Percentiles rank a stretch among this genome's conserved stretches.
Conservation (phyloP, 2,888 invertebrate species). For the Dendrolimus pini region DNA sequence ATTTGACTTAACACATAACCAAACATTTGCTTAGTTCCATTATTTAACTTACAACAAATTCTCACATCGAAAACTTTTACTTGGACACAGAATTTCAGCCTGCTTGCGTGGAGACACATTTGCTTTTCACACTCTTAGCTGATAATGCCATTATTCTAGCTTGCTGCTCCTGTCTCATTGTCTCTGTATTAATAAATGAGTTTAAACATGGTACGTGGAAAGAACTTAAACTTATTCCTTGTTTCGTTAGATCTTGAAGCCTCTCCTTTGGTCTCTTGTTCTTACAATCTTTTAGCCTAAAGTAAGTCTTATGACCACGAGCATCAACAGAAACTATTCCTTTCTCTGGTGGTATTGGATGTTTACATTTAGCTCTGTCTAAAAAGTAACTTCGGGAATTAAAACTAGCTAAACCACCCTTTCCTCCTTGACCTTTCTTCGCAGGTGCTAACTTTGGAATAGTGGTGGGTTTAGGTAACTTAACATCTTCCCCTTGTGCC, state of each 20-base stretch:
- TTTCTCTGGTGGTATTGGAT: slow-evolving; percentile 45
- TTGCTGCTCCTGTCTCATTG: slow-evolving; percentile 39
- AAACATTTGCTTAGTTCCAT: slow-evolving; percentile 7
- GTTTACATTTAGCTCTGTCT: slow-evolving; percentile 41
- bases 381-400: slow-evolving; percentile 13
- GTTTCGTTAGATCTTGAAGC: slow-evolving; percentile 28
- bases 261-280: slow-evolving; percentile 45
- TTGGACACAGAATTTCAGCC: slow-evolving; percentile 17
- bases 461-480: slow-evolving; percentile 34
- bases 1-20: slow-evolving; percentile 29
- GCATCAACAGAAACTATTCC: slow-evolving; percentile 49
- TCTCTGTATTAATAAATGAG: slow-evolving; percentile 51
- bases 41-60: slow-evolving; percentile 25
- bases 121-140: slow-evolving; percentile 1
- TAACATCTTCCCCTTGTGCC: slow-evolving; percentile 43
- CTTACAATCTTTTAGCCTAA: slow-evolving; percentile 30
- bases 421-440: slow-evolving; percentile 16
- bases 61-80: slow-evolving; percentile 23
- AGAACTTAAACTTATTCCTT: slow-evolving; percentile 56
- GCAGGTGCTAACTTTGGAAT: slow-evolving; percentile 27
- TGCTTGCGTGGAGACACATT: slow-evolving; percentile 9
- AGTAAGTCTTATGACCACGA: slow-evolving; percentile 50
- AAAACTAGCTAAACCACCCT: slow-evolving; percentile 3
- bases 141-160: slow-evolving; percentile 21
- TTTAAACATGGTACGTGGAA: slow-evolving; percentile 61